Base-by-base conservation (phyloP, 1,140 invertebrate genomes). In the Neotoxoptera formosana region DNA sequence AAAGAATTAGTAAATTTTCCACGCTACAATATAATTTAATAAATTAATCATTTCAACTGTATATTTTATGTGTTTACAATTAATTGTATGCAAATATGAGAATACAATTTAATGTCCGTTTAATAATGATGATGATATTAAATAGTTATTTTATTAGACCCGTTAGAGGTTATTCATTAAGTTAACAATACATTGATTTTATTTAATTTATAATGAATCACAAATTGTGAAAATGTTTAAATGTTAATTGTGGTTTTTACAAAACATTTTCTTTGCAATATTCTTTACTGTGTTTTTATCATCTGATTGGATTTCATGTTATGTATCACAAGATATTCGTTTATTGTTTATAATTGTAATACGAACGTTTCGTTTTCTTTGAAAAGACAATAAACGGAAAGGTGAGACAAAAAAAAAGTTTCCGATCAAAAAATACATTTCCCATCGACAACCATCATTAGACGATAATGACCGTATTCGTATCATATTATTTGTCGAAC, bases 311-410 rank as follows among this genome's bases (percentile, higher is more conserved):
- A 53, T 8, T 21, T 23, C 7, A 51, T 51, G 51, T 41, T 53
- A 30, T 41, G 34, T 56, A 90, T 87, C 6, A n/a, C n/a, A 36
- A 51, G 34, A 45, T 45, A 90, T 41, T 60, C 34, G 53, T 60
- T 90, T 60, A 90, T 60, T 60, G 88, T 90, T 90, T 60, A 45
- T 56, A 60, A 90, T 90, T 56, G 88, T 90, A 56, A 36, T 90
- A 56, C 51, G 88, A 56, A 90, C 34, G 88, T 60, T 89, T 56
- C 21, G 7, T 90, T 90, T 41, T 90, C 36, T 60, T 90, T 90
- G 51, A 30, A 90, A 23, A 36, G 36, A 60, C 51, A 34, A 90
- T 90, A 60, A 90, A 90, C 53, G 34, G 53, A 60, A 60, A 56
- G 34, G 20, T 23, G 87, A 88, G 48, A 53, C 25, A 34, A 88